Conservation (phyloP, 2,888 invertebrate genomes). For the Spilarctia lutea region DNA sequence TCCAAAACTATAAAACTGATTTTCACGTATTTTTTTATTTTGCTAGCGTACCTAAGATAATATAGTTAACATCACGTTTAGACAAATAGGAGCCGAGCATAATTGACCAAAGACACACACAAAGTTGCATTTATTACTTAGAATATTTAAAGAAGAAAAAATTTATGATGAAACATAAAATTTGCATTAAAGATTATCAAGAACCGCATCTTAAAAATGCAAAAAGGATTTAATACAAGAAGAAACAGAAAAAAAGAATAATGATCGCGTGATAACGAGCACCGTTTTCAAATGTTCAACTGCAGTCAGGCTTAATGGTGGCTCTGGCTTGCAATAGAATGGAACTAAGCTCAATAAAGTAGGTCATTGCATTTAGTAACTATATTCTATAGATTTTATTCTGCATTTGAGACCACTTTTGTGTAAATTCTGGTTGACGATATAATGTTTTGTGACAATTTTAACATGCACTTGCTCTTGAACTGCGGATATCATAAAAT, state of each 20-base stretch:
- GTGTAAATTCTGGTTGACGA: background rate
- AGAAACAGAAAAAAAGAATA: constrained; percentile 51
- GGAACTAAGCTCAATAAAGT: constrained; percentile 21
- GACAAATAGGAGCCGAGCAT: too few relatives aligned
- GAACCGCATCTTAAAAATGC: constrained; percentile 32
- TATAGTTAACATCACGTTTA: too few relatives aligned
- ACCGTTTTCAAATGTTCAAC: constrained; percentile 40
- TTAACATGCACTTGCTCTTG: background rate
- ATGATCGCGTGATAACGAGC: constrained; percentile 55
- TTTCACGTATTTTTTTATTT: too few relatives aligned
- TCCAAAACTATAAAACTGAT: too few relatives aligned
- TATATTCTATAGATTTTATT: constrained; percentile 3
- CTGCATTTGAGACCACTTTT: background rate
- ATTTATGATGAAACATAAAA: background rate
- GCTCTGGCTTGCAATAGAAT: constrained; percentile 21
- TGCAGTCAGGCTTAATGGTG: constrained; percentile 18
- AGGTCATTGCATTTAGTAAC: constrained; percentile 27
- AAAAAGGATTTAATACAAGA: constrained; percentile 50
- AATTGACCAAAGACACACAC: too few relatives aligned
- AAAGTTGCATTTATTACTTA: too few relatives aligned
- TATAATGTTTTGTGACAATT: background rate
- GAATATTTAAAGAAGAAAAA: background rate
- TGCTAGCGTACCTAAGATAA: too few relatives aligned
- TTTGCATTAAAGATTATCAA: background rate
- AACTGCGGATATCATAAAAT: background rate